phyloP scores from a whole-genome alignment of 30 jellyfish, hydroid and myxozoan genomes.

The Clytia hemisphaerica region DNA sequence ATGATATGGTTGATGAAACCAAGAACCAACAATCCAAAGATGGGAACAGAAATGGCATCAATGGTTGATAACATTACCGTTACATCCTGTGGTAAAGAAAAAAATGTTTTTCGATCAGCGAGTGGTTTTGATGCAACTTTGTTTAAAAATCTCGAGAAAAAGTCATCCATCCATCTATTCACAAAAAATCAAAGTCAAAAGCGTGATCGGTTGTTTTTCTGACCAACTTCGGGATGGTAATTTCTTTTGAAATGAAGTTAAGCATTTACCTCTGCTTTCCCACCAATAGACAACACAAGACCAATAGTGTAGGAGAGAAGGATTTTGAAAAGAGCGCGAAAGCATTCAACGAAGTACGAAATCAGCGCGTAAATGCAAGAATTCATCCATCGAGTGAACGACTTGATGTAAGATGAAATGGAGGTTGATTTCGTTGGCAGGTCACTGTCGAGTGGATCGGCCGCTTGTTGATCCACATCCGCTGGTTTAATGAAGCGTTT shows the following conservation, averaged over 20 bases:
- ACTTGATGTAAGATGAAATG: not conserved
- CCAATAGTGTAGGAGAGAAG: constrained; percentile 1
- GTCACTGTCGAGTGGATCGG: too few species aligned
- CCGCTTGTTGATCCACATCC: not conserved
- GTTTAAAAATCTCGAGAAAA: too few species aligned
- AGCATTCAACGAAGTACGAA: constrained; percentile 5
- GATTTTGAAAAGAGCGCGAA: not conserved
- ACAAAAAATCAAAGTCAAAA: too few species aligned
- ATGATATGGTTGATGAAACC: constrained; percentile 11
- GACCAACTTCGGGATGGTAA: too few species aligned
- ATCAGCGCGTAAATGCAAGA: not conserved
- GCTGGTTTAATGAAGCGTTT: not conserved
- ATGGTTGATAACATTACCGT: not conserved
- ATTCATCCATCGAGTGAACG: constrained; percentile 12
- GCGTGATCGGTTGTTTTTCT: too few species aligned
- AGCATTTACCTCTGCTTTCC: constrained; percentile 18
- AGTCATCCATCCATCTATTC: too few species aligned
- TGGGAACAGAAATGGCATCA: constrained; percentile 12
- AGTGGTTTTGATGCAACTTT: too few species aligned
- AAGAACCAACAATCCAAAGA: not conserved
- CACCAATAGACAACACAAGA: not conserved
- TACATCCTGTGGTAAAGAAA: not conserved
- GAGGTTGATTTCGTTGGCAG: not conserved
- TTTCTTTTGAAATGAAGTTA: too few species aligned
- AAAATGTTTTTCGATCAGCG: too few species aligned